Percentiles rank a stretch among this genome's conserved stretches.
Evolutionary conservation across 2,113 vertebrate species (phyloP).

Genomic region (Engystomops pustulosus): DNA sequence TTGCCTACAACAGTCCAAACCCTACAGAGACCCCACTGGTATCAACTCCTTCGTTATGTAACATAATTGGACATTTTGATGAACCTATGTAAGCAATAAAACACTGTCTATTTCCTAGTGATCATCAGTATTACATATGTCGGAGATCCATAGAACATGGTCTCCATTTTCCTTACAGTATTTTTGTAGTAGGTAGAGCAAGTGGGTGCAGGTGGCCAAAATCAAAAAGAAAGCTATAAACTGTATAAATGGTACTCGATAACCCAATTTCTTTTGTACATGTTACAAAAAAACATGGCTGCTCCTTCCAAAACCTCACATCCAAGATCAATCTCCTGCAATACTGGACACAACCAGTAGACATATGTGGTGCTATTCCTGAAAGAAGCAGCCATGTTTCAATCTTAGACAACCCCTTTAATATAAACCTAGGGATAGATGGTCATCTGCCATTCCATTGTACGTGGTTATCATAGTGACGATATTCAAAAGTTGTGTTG

Average conservation of each 20-base stretch:
- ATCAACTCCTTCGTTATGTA: neutral
- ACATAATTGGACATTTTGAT: constrained; percentile 3
- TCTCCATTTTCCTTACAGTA: neutral
- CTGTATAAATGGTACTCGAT: no score
- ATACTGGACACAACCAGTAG: neutral
- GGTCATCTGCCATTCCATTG: neutral
- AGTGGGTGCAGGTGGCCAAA: neutral
- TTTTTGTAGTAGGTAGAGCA: neutral
- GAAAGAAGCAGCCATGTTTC: neutral
- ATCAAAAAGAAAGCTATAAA: neutral
- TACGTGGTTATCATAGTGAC: neutral
- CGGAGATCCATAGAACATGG: neutral
- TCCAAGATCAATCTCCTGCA: neutral
- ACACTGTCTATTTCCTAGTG: neutral
- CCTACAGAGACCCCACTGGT: neutral
- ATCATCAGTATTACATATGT: constrained; percentile 21
- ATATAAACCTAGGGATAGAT: neutral
- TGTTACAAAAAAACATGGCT: neutral
- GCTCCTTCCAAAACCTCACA: neutral
- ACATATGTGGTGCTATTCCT: neutral
- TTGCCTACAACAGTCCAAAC: constrained; percentile 3
- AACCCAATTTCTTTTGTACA: no score
- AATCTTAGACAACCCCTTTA: neutral
- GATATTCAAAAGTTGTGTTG: neutral
- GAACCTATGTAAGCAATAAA: constrained; percentile 42